These are phyloP conservation scores for Drosophila kambysellisi DNA, from an alignment of 2,888 invertebrate genomes.

Conservation along the genomic window DNA sequence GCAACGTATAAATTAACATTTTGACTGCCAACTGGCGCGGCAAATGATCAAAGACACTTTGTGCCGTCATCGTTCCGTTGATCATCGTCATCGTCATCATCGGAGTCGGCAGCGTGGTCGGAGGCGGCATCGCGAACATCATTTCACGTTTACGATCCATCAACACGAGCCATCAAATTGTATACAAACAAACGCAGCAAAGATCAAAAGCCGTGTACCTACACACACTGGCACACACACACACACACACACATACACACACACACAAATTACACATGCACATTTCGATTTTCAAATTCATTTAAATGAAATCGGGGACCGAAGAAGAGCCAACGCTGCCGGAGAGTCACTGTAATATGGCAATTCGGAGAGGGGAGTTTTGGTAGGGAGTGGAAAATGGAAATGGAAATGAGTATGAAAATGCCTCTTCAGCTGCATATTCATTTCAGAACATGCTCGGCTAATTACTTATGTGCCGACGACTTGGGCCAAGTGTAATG, in stretches of 20 bases:
- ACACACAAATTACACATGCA: constrained; percentile 8
- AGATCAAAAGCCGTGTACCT: constrained; percentile 83
- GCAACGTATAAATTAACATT: constrained; percentile 81
- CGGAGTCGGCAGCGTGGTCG: constrained; percentile 10
- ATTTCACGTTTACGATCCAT: constrained; percentile 83
- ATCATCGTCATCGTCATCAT: constrained; percentile 58
- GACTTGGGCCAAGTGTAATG: constrained; percentile 42
- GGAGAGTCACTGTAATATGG: constrained; percentile 22
- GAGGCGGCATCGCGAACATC: constrained; percentile 70
- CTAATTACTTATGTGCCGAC: constrained; percentile 68
- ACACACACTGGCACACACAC: constrained; percentile 34
- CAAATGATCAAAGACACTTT: constrained; percentile 79
- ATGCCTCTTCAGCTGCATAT: constrained; percentile 33
- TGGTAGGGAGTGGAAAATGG: background rate
- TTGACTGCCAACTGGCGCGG: constrained; percentile 82
- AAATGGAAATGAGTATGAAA: constrained; percentile 17
- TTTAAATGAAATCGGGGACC: constrained; percentile 58
- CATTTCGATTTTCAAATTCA: constrained; percentile 57
- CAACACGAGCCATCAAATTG: constrained; percentile 85
- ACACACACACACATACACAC: constrained; percentile 24
- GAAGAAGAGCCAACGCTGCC: constrained; percentile 30
- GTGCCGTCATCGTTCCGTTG: constrained; percentile 80
- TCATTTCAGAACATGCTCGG: constrained; percentile 19
- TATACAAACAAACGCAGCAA: constrained; percentile 84
- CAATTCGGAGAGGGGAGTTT: background rate